Conservation (phyloP, 2,888 invertebrate genomes). For the Salticus scenicus region DNA sequence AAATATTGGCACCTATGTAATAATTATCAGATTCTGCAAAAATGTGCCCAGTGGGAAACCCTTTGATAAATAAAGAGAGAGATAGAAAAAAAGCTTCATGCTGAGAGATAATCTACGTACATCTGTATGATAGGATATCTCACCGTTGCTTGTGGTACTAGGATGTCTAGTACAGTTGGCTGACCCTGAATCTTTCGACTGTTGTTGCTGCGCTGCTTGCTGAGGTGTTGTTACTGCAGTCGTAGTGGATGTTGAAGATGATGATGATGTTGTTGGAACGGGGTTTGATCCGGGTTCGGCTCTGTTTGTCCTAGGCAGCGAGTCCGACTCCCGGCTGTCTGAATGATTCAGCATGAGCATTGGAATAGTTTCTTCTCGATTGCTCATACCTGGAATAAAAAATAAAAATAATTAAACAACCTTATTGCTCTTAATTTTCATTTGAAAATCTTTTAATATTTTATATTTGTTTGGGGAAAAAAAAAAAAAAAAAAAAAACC, state of each 20-base stretch:
- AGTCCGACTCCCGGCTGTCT: constrained; percentile 63
- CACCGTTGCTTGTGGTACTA: constrained; percentile 53
- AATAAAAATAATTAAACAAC: not conserved
- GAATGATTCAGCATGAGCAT: constrained; percentile 71
- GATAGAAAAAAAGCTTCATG: too few species aligned
- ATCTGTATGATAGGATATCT: not conserved
- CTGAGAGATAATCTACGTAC: not conserved
- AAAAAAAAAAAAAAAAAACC: too few species aligned
- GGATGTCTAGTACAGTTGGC: constrained; percentile 60
- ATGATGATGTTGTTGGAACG: constrained; percentile 5
- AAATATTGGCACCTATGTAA: too few species aligned
- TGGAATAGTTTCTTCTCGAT: constrained; percentile 69
- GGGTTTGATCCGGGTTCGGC: constrained; percentile 22
- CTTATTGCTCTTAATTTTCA: too few species aligned
- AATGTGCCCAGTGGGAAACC: too few species aligned
- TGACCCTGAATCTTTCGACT: constrained; percentile 16
- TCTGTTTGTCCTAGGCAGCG: constrained; percentile 37
- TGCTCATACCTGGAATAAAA: constrained; percentile 29
- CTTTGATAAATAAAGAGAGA: too few species aligned
- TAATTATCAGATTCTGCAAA: too few species aligned
- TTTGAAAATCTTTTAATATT: too few species aligned
- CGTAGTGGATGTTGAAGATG: constrained; percentile 1
- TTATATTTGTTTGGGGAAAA: too few species aligned
- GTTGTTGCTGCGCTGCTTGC: not conserved
- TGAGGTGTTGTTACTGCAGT: not conserved